Percentiles rank a stretch among this genome's conserved stretches.
Conservation (phyloP, 2,888 invertebrate species). For the Ypsolopha scabrella region DNA sequence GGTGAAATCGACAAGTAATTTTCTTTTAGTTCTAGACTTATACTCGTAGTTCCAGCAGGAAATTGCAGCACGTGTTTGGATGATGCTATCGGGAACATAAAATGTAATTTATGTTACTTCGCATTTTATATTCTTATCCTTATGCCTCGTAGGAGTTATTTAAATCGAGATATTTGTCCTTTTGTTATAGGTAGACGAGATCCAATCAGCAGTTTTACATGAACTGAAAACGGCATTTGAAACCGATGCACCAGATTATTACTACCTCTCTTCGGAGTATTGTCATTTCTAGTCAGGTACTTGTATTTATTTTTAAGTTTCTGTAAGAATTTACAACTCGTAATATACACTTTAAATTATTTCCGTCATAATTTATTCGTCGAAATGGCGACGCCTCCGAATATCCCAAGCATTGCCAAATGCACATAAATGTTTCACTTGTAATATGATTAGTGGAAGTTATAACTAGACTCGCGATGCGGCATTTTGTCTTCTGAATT, state of each 20-base stretch:
- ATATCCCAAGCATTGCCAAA: conserved; percentile 42
- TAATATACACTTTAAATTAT: neutral
- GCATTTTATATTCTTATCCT: too few species aligned
- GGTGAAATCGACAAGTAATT: too few species aligned
- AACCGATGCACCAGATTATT: conserved; percentile 58
- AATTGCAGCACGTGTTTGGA: too few species aligned
- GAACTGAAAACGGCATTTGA: conserved; percentile 64
- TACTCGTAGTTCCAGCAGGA: too few species aligned
- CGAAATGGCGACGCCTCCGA: neutral
- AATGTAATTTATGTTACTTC: too few species aligned
- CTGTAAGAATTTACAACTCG: neutral
- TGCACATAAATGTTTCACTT: conserved; percentile 35
- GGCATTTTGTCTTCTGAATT: too few species aligned
- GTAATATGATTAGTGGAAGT: conserved; percentile 16
- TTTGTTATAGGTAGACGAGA: conserved; percentile 76
- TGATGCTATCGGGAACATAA: too few species aligned
- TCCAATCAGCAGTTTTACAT: conserved; percentile 77
- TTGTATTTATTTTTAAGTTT: neutral
- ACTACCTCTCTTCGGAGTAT: conserved; percentile 35
- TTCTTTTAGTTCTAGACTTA: too few species aligned
- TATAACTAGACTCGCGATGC: too few species aligned
- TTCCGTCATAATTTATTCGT: neutral
- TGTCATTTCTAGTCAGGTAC: too few species aligned
- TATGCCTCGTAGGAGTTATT: too few species aligned
- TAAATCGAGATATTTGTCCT: too few species aligned